Base-by-base conservation (phyloP, 2,797 vertebrate species). In the Bradypodion ventrale region DNA sequence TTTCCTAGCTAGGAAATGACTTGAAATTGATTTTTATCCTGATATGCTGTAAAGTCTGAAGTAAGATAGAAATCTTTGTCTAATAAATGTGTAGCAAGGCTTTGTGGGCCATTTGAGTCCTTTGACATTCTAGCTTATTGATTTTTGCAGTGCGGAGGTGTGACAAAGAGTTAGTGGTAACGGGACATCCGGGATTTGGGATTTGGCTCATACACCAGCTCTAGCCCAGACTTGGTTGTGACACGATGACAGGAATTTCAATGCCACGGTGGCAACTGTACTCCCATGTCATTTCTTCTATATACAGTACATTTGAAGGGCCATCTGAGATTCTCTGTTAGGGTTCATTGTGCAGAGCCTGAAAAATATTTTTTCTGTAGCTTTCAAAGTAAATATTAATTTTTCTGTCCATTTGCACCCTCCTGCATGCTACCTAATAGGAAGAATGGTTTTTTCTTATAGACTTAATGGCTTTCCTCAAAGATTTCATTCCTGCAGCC, bases 51-150 rank as follows among this genome's bases (percentile, higher is more conserved):
- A 92, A 93, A 78, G 89, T 15, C 89, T 88, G 84, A 92, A 93
- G 89, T 91, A 93, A 85, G 91, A 91, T 80, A 89, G 93, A 75
- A 93, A 90, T 92, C 83, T 88, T 91, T 92, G 90, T 92, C 76
- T 93, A 92, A 93, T 91, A 92, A 92, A 92, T 92, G 82, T 82
- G 80, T 87, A 87, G 35, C 79, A 78, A 88, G 83, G 65, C 88
- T 95, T 95, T 95, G 95, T 95, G 91, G 92, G 91, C 88, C 94
- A 93, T 94, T 93, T 93, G 94, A 94, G 96, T 92, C 93, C 92
- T 89, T 91, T 95, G 95, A 92, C 94, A 95, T 95, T 94, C 90
- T 91, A 89, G 87, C 35, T 52, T 92, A 96, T 96, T 94, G 95
- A 96, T 96, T 95, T 76, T 91, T 90, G 87, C 21, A 25, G 83